Evolutionary conservation across 2,888 invertebrate species (phyloP).

Genomic region (Eueremaeus valkanovi): DNA sequence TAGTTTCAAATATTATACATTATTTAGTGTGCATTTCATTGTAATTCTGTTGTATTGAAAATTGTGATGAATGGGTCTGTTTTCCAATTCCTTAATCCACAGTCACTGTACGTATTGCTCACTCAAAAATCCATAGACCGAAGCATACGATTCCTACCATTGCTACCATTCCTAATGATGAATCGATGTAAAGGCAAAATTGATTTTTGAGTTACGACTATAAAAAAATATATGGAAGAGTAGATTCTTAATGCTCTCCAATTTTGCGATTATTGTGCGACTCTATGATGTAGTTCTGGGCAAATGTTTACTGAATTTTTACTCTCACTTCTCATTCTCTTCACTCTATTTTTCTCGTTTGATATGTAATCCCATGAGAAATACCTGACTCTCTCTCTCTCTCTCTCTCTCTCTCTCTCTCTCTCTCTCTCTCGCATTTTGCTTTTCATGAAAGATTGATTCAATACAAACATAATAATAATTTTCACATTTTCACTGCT

Average conservation of each 20-base stretch:
- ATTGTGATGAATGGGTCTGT: conserved; percentile 29
- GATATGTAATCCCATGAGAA: background rate
- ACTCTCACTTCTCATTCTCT: background rate
- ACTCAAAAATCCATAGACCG: background rate
- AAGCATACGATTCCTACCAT: background rate
- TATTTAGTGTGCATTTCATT: background rate
- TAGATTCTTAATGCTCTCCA: background rate
- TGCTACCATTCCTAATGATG: conserved; percentile 22
- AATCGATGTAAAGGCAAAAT: conserved; percentile 21
- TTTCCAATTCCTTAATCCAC: background rate
- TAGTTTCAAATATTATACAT: background rate
- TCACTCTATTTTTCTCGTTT: background rate
- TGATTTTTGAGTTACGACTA: background rate
- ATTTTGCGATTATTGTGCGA: background rate
- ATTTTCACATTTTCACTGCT: conserved; percentile 20
- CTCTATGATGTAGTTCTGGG: background rate
- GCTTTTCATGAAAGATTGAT: conserved; percentile 24
- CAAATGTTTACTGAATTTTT: background rate
- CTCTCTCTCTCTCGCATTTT: background rate
- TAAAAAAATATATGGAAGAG: background rate
- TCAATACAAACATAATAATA: conserved; percentile 30
- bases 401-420: background rate
- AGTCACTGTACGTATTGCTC: background rate
- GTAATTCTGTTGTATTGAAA: background rate
- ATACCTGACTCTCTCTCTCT: background rate